These are phyloP conservation scores for Myotis pilosus DNA, from an alignment of 2,797 vertebrate species.

Conservation along the genomic window DNA sequence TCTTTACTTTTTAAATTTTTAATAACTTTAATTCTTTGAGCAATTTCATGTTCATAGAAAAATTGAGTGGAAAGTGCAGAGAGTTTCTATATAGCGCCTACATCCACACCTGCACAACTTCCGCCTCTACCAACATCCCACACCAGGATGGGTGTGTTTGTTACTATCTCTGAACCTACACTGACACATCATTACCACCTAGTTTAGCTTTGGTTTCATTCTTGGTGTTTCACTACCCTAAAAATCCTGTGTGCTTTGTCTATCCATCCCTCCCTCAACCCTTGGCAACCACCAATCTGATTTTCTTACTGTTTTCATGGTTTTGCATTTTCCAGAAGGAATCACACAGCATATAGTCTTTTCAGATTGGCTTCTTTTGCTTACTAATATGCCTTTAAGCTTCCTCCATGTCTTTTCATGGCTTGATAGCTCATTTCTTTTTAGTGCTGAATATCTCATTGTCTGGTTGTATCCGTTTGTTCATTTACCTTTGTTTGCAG, in stretches of 20 bases:
- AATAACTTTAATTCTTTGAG: neutral
- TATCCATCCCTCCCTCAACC: neutral
- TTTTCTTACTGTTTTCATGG: neutral
- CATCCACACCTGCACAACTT: no score
- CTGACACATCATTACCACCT: neutral
- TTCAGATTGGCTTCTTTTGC: slow-evolving; percentile 30
- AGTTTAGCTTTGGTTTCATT: neutral
- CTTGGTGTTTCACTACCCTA: neutral
- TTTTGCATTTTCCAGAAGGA: slow-evolving; percentile 51
- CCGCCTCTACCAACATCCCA: neutral
- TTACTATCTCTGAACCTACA: neutral
- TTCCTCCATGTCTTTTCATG: slow-evolving; percentile 21
- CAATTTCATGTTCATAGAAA: slow-evolving; percentile 8
- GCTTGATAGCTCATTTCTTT: slow-evolving; percentile 44
- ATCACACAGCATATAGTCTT: neutral
- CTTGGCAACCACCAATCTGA: neutral
- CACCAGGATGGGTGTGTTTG: neutral
- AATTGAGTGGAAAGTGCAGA: neutral
- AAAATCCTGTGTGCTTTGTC: neutral
- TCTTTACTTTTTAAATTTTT: neutral
- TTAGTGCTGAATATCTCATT: neutral
- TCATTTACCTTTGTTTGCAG: slow-evolving; percentile 40
- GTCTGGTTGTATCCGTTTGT: slow-evolving; percentile 13
- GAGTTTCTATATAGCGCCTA: neutral
- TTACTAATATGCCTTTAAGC: neutral